Base-by-base conservation (phyloP, 1,140 invertebrate species). In the Drosophila willistoni region DNA sequence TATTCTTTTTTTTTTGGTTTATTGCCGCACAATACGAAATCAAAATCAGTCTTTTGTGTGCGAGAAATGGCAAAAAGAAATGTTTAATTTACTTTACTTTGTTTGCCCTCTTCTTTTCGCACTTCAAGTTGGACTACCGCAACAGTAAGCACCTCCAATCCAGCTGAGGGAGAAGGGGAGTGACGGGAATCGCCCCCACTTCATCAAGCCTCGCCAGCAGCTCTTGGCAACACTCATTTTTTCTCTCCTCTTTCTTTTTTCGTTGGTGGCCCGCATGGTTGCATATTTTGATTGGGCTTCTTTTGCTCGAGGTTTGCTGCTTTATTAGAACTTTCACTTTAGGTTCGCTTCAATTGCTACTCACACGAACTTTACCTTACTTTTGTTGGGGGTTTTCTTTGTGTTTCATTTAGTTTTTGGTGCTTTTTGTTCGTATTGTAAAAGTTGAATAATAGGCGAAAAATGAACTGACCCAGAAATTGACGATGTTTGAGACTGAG, bases 311-410 rank as follows among this genome's bases (percentile, higher is more conserved):
- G 59, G n/a, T 57, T 67, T 29, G 68, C 68, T 68, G 17, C 36
- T 68, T 83, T 83, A 89, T 81, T 87, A 89, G 84, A 89, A 89
- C 84, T 89, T 89, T 89, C 84, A 89, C 84, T 89, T 89, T 89
- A 89, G 77, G 77, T 83, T 75, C 64, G 71, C 83, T 76, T 77
- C 84, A 77, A 83, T 74, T 87, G 71, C 56, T 57, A 19, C 56
- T 36, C 29, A 57, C 56, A 57, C 56, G 10, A 51, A 51, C 17
- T 51, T 51, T 22, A 59, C 42, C 22, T 51, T 19, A 57, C 42
- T 25, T 14, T 33, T 70, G 55, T 14, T 67, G 13, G 9, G 36
- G n/a, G n/a, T n/a, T 44, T 57, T 51, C 34, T 44, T 25, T 33
- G 34, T 62, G 22, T 62, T 36, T 57, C 41, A 39, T 39, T 3